phyloP scores from a whole-genome alignment of 2,888 invertebrate genomes.

The Therioaphis trifolii region DNA sequence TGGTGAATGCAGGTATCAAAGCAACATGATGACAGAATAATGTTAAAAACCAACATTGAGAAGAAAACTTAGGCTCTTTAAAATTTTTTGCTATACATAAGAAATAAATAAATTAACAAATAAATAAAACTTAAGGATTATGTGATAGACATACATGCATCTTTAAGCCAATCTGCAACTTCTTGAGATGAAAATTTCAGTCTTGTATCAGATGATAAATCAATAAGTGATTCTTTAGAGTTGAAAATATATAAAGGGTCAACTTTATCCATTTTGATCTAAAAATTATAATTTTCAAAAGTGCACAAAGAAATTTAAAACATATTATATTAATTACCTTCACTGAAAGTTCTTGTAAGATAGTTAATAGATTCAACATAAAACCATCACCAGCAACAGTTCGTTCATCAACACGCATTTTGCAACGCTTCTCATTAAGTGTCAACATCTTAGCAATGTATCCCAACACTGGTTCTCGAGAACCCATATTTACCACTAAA shows the following conservation, averaged over 20 bases:
- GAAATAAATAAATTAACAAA: not conserved
- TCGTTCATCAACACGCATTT: conserved; percentile 89
- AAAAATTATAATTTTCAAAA: not conserved
- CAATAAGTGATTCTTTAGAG: conserved; percentile 75
- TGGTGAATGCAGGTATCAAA: conserved; percentile 87
- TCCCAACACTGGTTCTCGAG: conserved; percentile 81
- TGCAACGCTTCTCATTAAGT: conserved; percentile 87
- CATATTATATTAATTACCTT: conserved; percentile 71
- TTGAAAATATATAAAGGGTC: conserved; percentile 87
- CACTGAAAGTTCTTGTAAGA: conserved; percentile 88
- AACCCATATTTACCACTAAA: conserved; percentile 83
- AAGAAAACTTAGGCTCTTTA: conserved; percentile 90
- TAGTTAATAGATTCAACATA: conserved; percentile 91
- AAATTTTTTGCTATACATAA: conserved; percentile 23
- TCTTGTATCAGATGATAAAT: conserved; percentile 80
- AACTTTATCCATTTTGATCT: conserved; percentile 87
- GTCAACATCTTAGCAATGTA: conserved; percentile 83
- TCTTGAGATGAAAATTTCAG: conserved; percentile 86
- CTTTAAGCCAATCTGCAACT: conserved; percentile 80
- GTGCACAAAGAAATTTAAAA: conserved; percentile 21
- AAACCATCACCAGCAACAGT: conserved; percentile 92
- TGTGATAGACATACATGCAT: conserved; percentile 72
- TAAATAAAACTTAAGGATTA: not conserved
- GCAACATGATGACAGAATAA: conserved; percentile 94
- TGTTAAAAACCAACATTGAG: conserved; percentile 97